Evolutionary conservation across 2,113 vertebrate species (phyloP).

Genomic region (Empidonax alnorum): DNA sequence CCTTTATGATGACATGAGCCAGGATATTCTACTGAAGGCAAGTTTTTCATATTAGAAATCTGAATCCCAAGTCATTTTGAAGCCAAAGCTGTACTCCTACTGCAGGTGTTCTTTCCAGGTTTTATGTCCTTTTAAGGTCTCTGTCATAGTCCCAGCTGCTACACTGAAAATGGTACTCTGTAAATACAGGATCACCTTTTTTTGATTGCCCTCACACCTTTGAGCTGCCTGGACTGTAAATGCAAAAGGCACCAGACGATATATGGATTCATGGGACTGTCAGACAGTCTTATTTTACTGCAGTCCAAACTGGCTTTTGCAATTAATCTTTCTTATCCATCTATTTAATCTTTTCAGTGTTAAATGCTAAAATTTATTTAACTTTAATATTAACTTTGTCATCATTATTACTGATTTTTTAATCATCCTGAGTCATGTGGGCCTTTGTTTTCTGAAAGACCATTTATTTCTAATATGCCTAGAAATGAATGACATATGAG

Average conservation of each 20-base stretch:
- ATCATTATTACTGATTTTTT: not conserved
- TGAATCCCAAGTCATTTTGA: not conserved
- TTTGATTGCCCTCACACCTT: not conserved
- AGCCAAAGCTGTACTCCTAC: not conserved
- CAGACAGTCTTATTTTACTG: not conserved
- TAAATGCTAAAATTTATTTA: not conserved
- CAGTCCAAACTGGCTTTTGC: not conserved
- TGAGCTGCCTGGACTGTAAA: not conserved
- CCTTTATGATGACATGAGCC: not conserved
- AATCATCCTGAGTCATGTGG: not conserved
- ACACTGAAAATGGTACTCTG: not conserved
- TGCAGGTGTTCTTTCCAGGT: not conserved
- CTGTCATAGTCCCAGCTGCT: not conserved
- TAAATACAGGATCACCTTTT: not conserved
- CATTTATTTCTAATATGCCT: not conserved
- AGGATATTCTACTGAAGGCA: not conserved
- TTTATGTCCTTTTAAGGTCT: not conserved
- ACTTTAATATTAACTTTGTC: not conserved
- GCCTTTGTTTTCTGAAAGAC: constrained; percentile 5
- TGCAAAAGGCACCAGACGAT: not conserved
- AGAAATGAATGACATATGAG: constrained; percentile 19
- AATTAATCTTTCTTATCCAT: not conserved
- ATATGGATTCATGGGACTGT: not conserved
- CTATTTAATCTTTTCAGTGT: not conserved
- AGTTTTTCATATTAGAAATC: constrained; percentile 28